Conservation (phyloP, 2,888 invertebrate species). For the Venustoraphidia nigricollis region DNA sequence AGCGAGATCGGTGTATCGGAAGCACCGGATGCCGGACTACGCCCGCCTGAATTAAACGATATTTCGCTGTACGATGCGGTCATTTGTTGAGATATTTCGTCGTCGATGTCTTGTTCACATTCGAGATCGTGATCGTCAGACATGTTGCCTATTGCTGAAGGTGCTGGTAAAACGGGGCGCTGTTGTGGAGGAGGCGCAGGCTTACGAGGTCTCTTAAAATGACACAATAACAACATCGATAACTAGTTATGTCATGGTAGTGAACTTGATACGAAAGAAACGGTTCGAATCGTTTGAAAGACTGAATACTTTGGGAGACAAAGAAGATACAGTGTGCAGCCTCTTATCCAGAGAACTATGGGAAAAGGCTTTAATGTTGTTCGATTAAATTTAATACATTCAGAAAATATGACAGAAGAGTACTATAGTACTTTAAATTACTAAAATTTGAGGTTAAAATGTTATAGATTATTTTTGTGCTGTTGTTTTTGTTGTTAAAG, state of each 20-base stretch:
- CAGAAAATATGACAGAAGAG: too few relatives aligned
- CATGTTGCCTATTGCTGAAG: conserved; percentile 10
- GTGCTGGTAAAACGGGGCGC: conserved; percentile 6
- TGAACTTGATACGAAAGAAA: neutral
- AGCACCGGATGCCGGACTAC: conserved; percentile 27
- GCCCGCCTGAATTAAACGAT: conserved; percentile 53
- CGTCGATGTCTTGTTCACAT: conserved; percentile 26
- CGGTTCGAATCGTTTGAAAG: neutral
- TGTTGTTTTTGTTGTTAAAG: too few relatives aligned
- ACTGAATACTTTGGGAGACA: too few relatives aligned
- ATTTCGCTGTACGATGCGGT: conserved; percentile 68
- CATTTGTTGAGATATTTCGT: conserved; percentile 49
- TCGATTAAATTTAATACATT: too few relatives aligned
- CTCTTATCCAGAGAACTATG: too few relatives aligned
- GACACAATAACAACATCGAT: neutral
- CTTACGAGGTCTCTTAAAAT: conserved; percentile 15
- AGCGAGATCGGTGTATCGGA: conserved; percentile 22
- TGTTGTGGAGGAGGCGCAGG: conserved; percentile 11
- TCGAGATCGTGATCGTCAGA: conserved; percentile 9
- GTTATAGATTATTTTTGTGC: too few relatives aligned
- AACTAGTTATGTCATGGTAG: neutral
- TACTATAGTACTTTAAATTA: too few relatives aligned
- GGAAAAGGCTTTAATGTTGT: too few relatives aligned
- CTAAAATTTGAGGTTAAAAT: too few relatives aligned
- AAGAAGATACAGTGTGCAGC: too few relatives aligned